phyloP scores from a whole-genome alignment of 2,113 vertebrate species.

The Callopanchax toddi region DNA sequence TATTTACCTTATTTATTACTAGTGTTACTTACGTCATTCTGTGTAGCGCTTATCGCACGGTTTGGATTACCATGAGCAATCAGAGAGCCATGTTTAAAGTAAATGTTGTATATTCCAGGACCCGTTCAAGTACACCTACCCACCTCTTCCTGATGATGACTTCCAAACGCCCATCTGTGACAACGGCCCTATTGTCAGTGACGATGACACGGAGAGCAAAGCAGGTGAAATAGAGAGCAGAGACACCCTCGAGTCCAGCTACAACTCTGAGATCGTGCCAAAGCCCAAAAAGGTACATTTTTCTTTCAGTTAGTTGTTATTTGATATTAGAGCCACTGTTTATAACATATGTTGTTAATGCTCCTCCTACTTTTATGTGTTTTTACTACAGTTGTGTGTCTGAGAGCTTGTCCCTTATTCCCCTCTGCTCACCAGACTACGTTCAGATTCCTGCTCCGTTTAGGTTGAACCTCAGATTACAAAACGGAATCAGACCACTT shows the following conservation, averaged over 20 bases:
- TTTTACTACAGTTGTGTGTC: not conserved
- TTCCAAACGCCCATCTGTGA: conserved; percentile 95
- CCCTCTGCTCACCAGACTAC: not conserved
- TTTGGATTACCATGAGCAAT: not conserved
- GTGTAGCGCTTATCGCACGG: too few species aligned
- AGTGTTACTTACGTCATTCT: not conserved
- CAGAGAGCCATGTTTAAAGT: conserved; percentile 4
- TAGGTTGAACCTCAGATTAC: conserved; percentile 42
- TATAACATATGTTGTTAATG: not conserved
- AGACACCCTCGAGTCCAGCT: conserved; percentile 84
- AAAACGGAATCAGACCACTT: conserved; percentile 43
- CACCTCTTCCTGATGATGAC: conserved; percentile 95
- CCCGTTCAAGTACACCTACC: conserved; percentile 94
- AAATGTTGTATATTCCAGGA: conserved; percentile 79
- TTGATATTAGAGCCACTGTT: too few species aligned
- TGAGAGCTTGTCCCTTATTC: too few species aligned
- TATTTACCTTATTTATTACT: not conserved
- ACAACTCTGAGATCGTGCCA: conserved; percentile 80
- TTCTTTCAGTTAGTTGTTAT: not conserved
- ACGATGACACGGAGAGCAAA: conserved; percentile 92
- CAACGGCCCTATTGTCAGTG: conserved; percentile 90
- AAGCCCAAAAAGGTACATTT: conserved; percentile 89
- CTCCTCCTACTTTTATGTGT: conserved; percentile 1
- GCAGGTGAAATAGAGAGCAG: conserved; percentile 85
- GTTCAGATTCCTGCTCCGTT: conserved; percentile 16